These are phyloP conservation scores for Gallinago solitaria DNA, from an alignment of 2,797 vertebrate genomes.

Conservation along the genomic window DNA sequence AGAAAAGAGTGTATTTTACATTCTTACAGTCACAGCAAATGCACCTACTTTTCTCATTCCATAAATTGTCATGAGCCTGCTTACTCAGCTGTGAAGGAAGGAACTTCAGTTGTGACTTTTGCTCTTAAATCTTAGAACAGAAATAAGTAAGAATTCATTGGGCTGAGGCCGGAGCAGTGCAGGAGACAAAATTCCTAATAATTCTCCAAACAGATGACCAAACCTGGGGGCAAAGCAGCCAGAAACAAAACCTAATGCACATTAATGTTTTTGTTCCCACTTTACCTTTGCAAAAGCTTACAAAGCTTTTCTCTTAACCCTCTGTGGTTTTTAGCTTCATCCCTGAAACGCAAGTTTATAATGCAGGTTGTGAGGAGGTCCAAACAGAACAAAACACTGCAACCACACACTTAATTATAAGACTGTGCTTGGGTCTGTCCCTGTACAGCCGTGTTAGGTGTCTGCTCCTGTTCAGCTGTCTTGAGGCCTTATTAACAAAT, in stretches of 20 bases:
- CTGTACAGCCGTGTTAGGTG: neutral
- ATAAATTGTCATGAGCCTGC: neutral
- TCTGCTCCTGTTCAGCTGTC: neutral
- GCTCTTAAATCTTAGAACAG: neutral
- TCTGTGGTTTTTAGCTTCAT: neutral
- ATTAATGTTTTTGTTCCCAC: neutral
- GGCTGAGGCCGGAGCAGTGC: neutral
- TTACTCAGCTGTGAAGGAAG: neutral
- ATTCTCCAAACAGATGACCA: neutral
- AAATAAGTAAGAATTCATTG: neutral
- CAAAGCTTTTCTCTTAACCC: neutral
- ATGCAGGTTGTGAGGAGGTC: neutral
- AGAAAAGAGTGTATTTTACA: neutral
- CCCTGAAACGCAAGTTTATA: neutral
- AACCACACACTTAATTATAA: neutral
- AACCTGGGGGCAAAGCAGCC: neutral
- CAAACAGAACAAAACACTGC: neutral
- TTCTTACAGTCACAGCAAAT: neutral
- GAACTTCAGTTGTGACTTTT: neutral
- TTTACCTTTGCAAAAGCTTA: neutral
- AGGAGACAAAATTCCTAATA: neutral
- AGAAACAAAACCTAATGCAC: neutral
- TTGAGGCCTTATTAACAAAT: neutral
- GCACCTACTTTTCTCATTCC: neutral
- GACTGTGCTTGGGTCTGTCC: neutral